These are phyloP conservation scores for Lutraria rhynchaena DNA, from an alignment of 1,140 invertebrate genomes.

Conservation along the genomic window DNA sequence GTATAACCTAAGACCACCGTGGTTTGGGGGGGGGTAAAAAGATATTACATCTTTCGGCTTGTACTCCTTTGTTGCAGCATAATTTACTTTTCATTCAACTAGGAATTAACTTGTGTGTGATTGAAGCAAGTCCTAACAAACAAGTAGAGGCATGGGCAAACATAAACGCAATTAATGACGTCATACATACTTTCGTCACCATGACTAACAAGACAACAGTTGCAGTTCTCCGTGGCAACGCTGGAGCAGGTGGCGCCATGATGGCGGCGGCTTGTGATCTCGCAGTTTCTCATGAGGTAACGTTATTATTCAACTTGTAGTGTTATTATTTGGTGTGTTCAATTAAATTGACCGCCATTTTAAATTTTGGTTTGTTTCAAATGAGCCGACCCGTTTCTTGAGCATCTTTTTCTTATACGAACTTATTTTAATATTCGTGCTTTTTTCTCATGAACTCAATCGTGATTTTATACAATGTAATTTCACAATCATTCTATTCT, in stretches of 20 bases:
- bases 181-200: not conserved
- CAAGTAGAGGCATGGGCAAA: not conserved
- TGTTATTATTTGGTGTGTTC: no score
- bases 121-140: not conserved
- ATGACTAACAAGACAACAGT: conserved; percentile 19
- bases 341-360: no score
- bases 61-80: no score
- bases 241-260: conserved; percentile 41
- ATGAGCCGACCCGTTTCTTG: no score
- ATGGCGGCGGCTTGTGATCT: conserved; percentile 23
- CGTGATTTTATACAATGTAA: no score
- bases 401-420: not conserved
- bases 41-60: no score
- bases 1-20: no score
- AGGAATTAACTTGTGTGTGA: conserved; percentile 21
- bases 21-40: no score
- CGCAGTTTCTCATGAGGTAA: conserved; percentile 23
- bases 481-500: no score
- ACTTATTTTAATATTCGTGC: not conserved
- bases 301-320: not conserved
- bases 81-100: no score
- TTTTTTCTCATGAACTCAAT: not conserved
- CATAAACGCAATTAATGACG: conserved; percentile 28
- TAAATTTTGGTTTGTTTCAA: no score
- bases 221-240: conserved; percentile 29